Base-by-base conservation (phyloP, 1,140 invertebrate genomes). In the Caenorhabditis brenneri region DNA sequence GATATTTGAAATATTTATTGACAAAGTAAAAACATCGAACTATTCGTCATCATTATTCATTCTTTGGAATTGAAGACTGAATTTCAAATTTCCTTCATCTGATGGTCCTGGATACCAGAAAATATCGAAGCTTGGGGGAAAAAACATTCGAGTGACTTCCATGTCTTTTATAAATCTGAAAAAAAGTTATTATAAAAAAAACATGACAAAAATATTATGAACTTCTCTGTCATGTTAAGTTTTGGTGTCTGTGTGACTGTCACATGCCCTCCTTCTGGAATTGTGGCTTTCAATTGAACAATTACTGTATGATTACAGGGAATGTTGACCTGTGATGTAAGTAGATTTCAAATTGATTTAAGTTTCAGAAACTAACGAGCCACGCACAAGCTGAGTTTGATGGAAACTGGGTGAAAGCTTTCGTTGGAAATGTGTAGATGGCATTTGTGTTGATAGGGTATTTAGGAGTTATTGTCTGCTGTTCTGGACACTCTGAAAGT, bases 381-480 rank as follows among this genome's bases (percentile, higher is more conserved):
- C 65, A 74, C 10, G 65, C n/a, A 46, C 65, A 74, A 22, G 36
- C 65, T 24, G 65, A 74, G 27, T 74, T 74, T 10, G 10, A 31
- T 15, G 65, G 65, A 24, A 74, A 74, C n/a, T 74, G 65, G 46
- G 36, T 74, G 65, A 74, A 74, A 0, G 33, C 65, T 24, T 42
- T 74, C 19, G 19, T 74, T 9, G 65, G 65, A 9, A 74, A 74
- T 2, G 65, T 74, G n/a, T 74, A 74, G 36, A 74, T 42, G 10
- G 36, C n/a, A 42, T 74, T n/a, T 6, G 65, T 74, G 65, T 42
- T 74, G 36, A 74, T 74, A 0, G 65, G 65, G 19, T 42, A 74
- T 42, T 74, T 74, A 10, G 65, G 65, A 74, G 65, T 74, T 15
- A 74, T 74, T 10, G 65, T 74, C 24, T 74, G 65, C n/a, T 27